Conservation (phyloP, 2,113 vertebrate genomes). For the Okapia johnstoni region DNA sequence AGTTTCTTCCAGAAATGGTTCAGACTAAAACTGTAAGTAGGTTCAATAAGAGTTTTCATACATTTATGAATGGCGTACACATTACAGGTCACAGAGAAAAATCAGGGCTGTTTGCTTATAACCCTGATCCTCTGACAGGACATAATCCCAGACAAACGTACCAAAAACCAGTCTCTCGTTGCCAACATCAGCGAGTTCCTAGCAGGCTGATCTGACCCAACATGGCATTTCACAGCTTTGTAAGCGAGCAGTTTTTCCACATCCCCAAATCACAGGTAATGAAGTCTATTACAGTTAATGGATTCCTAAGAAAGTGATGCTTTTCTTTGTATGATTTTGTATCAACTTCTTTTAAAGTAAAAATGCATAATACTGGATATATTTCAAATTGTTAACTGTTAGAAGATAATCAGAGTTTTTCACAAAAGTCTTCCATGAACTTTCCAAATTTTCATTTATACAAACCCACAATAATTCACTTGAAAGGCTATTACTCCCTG, state of each 20-base stretch:
- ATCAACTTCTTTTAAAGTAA: conserved; percentile 33
- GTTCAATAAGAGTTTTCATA: background rate
- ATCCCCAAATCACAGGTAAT: background rate
- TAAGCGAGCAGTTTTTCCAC: background rate
- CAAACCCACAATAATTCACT: conserved; percentile 1
- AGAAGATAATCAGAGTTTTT: conserved; percentile 35
- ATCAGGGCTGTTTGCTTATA: background rate
- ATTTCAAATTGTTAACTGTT: conserved; percentile 23
- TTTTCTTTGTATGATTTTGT: conserved; percentile 18
- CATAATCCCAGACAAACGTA: background rate
- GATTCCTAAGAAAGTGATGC: background rate
- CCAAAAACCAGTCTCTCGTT: background rate
- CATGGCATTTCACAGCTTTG: background rate
- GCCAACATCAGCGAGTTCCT: background rate
- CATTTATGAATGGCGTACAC: background rate
- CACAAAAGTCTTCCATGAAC: conserved; percentile 19
- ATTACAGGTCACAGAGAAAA: background rate
- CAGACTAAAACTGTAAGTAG: background rate
- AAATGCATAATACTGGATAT: background rate
- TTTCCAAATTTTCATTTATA: conserved; percentile 35
- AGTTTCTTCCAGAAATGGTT: background rate
- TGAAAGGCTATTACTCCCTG: background rate
- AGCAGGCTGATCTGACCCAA: background rate
- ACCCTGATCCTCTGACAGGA: background rate
- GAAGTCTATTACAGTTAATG: background rate